A percentile compares a stretch with the other conserved stretches of the same genome.
phyloP scores from a whole-genome alignment of 2,888 invertebrate genomes.

The Leptothorax acervorum region DNA sequence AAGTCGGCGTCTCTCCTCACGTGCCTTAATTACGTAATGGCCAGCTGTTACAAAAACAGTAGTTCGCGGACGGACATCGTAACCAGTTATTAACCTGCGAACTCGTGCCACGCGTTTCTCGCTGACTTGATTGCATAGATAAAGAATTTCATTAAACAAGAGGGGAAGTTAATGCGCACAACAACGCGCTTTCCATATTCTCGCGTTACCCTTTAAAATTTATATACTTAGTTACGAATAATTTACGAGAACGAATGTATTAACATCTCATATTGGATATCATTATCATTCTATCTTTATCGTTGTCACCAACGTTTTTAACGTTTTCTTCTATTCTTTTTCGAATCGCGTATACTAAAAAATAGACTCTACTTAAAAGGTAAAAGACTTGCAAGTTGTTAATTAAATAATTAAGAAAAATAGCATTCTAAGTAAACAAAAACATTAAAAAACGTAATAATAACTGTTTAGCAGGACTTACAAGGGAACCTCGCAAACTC shows the following conservation, averaged over 20 bases:
- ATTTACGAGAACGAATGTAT: conserved; percentile 2
- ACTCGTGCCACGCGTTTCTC: conserved; percentile 41
- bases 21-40: conserved; percentile 49
- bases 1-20: conserved; percentile 26
- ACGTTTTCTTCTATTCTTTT: neutral
- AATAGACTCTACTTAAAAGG: neutral
- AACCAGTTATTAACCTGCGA: conserved; percentile 36
- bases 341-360: neutral
- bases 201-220: neutral
- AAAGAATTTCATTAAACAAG: conserved; percentile 36
- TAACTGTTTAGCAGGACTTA: neutral
- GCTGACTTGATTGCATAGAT: conserved; percentile 28
- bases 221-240: neutral
- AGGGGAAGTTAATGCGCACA: neutral
- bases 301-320: neutral
- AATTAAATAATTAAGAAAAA: neutral
- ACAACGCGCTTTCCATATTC: neutral
- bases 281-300: neutral
- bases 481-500: no score
- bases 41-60: conserved; percentile 29
- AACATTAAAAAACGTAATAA: neutral
- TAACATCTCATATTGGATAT: neutral
- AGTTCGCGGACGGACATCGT: neutral
- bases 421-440: neutral
- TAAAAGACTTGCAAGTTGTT: neutral